Base-by-base conservation (phyloP, 2,113 vertebrate species). In the Brachyistius frenatus region DNA sequence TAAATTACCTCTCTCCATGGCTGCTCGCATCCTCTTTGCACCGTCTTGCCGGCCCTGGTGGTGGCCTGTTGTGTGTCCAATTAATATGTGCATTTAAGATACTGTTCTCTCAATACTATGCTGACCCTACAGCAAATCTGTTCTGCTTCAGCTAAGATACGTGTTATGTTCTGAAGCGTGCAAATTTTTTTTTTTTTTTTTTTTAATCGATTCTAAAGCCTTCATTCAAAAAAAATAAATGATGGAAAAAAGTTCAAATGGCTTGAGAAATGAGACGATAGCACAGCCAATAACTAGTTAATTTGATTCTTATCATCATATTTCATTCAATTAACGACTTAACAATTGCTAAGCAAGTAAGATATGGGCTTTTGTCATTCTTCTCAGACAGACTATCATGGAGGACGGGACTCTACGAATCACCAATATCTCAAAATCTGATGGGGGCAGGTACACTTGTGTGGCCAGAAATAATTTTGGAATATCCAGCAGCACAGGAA, bases 371-470 rank as follows among this genome's bases (percentile, higher is more conserved):
- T 61, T 50, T 67, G 41, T 71, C 52, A 1, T 86, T 65, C 30
- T 68, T 73, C 32, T 80, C 83, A 95, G 93, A 84, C 84, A 32
- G 65, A 89, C 80, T 7, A 70, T 96, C 54, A 78, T 91, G 72
- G 93, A 95, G 30, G 96, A 96, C 0, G 95, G 96, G 50, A 95
- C 95, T 39, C 95, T 98, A 33, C 94, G 92, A n/a, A 95, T 98
- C 83, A 73, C 77, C 66, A 97, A 97, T 33, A 85, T 94, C 86
- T 95, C 93, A 77, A 94, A 91, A 79, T 76, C 72, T 0, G 96
- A 99, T 2, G 95, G 91, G 0, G 96, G 96, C 50, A 56, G 88
- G 7, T 97, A 96, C 75, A 96, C 94, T 0, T 97, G 96, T 61
- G 70, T 95, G 61, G 97, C 96, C 53, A 93, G 91, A 4, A 97